Evolutionary conservation across 2,888 invertebrate genomes (phyloP), one percentile per base, ranked within the genome.

Genomic region (Eupithecia dodoneata): DNA sequence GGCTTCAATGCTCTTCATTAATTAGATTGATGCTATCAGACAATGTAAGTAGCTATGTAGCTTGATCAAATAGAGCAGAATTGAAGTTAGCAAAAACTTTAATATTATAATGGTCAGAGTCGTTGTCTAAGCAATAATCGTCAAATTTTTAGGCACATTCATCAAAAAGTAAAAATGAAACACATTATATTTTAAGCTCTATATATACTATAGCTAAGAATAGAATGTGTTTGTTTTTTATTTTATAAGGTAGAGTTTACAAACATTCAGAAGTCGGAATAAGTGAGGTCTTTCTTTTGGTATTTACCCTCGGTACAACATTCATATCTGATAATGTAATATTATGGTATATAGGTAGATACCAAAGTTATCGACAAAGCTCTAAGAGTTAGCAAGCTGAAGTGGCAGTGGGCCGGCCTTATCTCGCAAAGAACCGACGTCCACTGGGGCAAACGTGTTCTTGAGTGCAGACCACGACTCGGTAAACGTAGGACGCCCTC

Each of bases 1-100:
- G 75, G 73, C 76, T 76, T 59, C 63, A 75, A 41, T 45, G 73
- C 75, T 73, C 73, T 79, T 77, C 75, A 79, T 79, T 79, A 79
- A 71, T 71, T 75, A 76, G 76, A 75, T 73, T 76, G 76, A 76
- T 76, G 73, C 44, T 30, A 71, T 76, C 71, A 49, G 7, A 71
- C 74, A 70, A 47, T 70, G 47, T 69, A 45, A 9, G 44, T 15
- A 42, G 52, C 2, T 1, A 15, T 52, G 52, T 59, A 18, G 52
- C 6, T n/a, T 52, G 55, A 59, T 18, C 18, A 9, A 18, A 13
- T 59, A 18, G 55, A 59, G 55, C 0, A 18, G 4, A 9, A 59
- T 18, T 18, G 55, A 9, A 59, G 18, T 18, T 59, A 3, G 18
- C 9, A 59, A 18, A 59, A 18, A 18, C 6, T 52, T n/a, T 52